A percentile compares a stretch with the other conserved stretches of the same genome.
Conservation (phyloP, 2,888 invertebrate species). For the Alsophila aescularia region DNA sequence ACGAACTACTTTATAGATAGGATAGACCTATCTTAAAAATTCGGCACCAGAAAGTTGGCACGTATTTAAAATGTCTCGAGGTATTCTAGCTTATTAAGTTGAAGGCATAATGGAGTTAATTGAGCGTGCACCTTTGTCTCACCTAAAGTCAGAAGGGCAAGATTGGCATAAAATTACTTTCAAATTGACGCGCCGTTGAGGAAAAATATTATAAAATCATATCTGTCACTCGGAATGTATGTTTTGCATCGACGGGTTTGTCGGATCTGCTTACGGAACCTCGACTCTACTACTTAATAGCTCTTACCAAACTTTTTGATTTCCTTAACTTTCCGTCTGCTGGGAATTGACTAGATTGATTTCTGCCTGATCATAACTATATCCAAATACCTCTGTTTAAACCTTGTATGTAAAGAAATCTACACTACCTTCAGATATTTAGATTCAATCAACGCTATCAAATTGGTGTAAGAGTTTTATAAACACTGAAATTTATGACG, state of each 20-base stretch:
- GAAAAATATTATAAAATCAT: constrained; percentile 28
- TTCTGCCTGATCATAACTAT: too few relatives aligned
- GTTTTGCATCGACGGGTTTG: constrained; percentile 23
- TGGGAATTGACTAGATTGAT: too few relatives aligned
- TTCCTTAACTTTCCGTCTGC: background rate
- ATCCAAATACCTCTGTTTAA: too few relatives aligned
- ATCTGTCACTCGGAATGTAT: constrained; percentile 16
- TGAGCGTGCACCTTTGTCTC: constrained; percentile 39
- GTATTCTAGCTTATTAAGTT: constrained; percentile 40
- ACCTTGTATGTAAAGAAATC: too few relatives aligned
- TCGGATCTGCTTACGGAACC: constrained; percentile 1
- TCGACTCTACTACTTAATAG: background rate
- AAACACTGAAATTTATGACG: too few relatives aligned
- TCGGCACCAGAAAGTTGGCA: background rate
- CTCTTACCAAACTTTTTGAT: background rate
- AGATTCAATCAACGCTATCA: too few relatives aligned
- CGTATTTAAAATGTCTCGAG: constrained; percentile 24
- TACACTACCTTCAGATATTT: too few relatives aligned
- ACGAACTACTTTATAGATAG: constrained; percentile 9
- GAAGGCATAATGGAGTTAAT: constrained; percentile 38
- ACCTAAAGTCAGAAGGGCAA: constrained; percentile 35
- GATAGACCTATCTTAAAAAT: constrained; percentile 5
- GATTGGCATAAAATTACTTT: constrained; percentile 31
- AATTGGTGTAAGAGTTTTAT: too few relatives aligned
- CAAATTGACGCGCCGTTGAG: constrained; percentile 29